These are phyloP conservation scores for Gorilla gorilla DNA, from an alignment of 2,113 vertebrate genomes.

Conservation along the genomic window DNA sequence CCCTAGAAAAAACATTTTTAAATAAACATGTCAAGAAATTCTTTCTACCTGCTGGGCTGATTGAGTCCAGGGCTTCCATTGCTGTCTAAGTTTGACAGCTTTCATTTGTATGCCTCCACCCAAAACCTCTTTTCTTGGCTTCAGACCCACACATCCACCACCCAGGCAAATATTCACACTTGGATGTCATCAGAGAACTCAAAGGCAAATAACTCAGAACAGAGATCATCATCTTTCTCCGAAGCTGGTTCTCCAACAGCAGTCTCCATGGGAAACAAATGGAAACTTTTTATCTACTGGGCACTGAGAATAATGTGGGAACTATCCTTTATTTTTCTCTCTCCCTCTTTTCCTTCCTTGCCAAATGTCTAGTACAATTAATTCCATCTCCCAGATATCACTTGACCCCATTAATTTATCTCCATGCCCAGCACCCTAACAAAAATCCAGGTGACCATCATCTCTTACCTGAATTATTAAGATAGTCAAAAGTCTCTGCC, in stretches of 20 bases:
- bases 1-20: not conserved
- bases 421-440: too few species aligned
- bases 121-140: not conserved
- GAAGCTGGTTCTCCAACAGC: not conserved
- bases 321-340: not conserved
- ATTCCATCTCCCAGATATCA: not conserved
- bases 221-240: not conserved
- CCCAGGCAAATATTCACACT: rapidly evolving
- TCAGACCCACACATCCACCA: not conserved
- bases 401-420: not conserved
- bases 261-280: not conserved
- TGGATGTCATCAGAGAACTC: not conserved
- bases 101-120: not conserved
- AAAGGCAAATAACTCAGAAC: not conserved
- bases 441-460: not conserved
- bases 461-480: too few species aligned
- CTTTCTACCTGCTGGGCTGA: not conserved
- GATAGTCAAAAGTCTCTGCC: not conserved
- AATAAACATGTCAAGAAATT: not conserved
- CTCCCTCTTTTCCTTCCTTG: not conserved
- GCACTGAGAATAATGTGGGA: not conserved
- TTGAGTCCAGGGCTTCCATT: not conserved
- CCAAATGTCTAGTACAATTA: not conserved
- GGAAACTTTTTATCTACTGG: too few species aligned
- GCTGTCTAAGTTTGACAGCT: not conserved